A percentile compares a stretch with the other conserved stretches of the same genome.
Evolutionary conservation across 2,888 invertebrate species (phyloP).

Genomic region (Melanostoma mellinum): DNA sequence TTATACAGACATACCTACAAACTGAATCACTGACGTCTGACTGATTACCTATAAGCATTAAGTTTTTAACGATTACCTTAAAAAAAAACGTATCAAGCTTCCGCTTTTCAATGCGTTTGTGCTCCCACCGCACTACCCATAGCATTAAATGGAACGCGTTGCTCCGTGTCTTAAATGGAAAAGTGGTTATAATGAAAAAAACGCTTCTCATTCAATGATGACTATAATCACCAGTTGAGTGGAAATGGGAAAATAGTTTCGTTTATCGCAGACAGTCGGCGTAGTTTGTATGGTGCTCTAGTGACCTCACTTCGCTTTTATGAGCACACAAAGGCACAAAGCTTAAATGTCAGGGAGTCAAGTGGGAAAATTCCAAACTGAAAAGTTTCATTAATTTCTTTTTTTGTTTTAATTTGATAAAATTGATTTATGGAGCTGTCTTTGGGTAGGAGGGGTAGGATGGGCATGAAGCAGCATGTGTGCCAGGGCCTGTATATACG

Average conservation of each 20-base stretch:
- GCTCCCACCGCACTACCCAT: background rate
- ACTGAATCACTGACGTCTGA: no score
- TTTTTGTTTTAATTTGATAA: slow-evolving; percentile 35
- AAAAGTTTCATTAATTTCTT: slow-evolving; percentile 37
- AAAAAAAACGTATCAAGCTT: background rate
- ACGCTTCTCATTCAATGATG: slow-evolving; percentile 50
- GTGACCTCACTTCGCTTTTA: slow-evolving; percentile 56
- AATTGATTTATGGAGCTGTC: slow-evolving; percentile 25
- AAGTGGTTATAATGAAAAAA: slow-evolving; percentile 46
- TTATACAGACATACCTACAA: no score
- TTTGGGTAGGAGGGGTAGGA: background rate
- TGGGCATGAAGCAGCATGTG: background rate
- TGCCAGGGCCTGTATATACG: no score
- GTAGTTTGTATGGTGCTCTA: slow-evolving; percentile 28
- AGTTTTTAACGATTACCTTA: no score
- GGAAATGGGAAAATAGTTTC: slow-evolving; percentile 59
- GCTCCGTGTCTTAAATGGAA: slow-evolving; percentile 42
- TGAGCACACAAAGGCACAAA: slow-evolving; percentile 19
- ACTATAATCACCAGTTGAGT: slow-evolving; percentile 45
- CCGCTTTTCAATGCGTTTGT: slow-evolving; percentile 31
- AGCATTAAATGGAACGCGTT: slow-evolving; percentile 42
- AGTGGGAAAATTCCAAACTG: slow-evolving; percentile 52
- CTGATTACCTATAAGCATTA: no score
- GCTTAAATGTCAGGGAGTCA: slow-evolving; percentile 64
- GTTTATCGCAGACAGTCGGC: slow-evolving; percentile 56